These are phyloP conservation scores for Pseudococcus jackbeardsleyi DNA, from an alignment of 2,888 invertebrate species.

Conservation along the genomic window DNA sequence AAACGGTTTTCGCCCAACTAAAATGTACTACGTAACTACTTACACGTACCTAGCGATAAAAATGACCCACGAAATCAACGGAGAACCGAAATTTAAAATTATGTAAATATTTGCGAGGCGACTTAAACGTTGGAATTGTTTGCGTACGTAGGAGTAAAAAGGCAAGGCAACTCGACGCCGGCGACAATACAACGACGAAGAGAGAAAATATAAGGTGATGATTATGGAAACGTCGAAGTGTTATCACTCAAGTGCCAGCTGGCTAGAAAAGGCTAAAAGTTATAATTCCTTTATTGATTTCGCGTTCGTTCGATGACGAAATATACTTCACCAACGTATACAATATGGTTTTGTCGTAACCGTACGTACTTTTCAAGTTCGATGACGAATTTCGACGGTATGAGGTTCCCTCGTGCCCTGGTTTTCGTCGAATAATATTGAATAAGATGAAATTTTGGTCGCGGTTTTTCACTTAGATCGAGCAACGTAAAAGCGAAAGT, in stretches of 20 bases:
- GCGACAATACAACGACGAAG: neutral
- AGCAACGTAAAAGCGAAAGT: neutral
- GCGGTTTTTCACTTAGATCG: neutral
- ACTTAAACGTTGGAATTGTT: conserved; percentile 14
- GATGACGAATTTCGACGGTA: neutral
- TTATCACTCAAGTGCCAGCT: conserved; percentile 46
- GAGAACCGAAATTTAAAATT: neutral
- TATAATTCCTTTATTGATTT: conserved; percentile 56
- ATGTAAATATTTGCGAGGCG: conserved; percentile 5
- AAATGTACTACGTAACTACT: neutral
- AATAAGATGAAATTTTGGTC: neutral
- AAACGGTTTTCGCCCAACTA: neutral
- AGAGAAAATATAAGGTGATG: conserved; percentile 40
- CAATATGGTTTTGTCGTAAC: neutral
- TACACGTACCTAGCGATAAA: neutral
- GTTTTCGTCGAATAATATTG: neutral
- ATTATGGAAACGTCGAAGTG: conserved; percentile 44
- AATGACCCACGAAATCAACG: neutral
- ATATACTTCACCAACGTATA: neutral
- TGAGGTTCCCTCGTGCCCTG: neutral
- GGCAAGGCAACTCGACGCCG: neutral
- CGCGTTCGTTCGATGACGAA: conserved; percentile 9
- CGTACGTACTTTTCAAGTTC: neutral
- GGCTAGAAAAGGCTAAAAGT: conserved; percentile 49
- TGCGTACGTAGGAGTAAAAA: neutral